Base-by-base conservation (phyloP, 2,113 vertebrate species). In the Gallinago media region DNA sequence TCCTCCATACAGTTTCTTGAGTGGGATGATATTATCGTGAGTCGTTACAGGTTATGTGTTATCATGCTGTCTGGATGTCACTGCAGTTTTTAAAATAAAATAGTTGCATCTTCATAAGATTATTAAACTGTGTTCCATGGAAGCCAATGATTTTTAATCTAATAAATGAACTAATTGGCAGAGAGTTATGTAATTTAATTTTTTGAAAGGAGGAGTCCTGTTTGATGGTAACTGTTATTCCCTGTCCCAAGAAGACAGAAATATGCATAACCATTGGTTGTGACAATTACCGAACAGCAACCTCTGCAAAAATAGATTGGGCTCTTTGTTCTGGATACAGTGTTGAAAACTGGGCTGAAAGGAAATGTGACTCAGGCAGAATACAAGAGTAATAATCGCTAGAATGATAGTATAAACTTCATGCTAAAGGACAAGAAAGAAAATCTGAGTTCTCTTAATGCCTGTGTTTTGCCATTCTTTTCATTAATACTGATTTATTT, bases 401-500 rank as follows among this genome's bases (percentile, higher is more conserved):
- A 61, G 25, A 46, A 12, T 79, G 16, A 12, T 36, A 68, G 14
- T 42, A 31, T 50, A 12, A 9, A 49, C 4, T 18, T 76, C 7
- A 46, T 59, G 19, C 58, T 80, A 47, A 92, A 78, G 70, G 89
- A 70, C n/a, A 70, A 67, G 55, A 56, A n/a, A 27, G 18, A 44
- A 14, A n/a, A 18, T 4, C 15, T 73, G 8, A 20, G 16, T 68
- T 36, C 34, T 56, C 11, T 77, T 66, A 75, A 94, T 87, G 54
- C 6, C 56, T 34, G 26, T 21, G 29, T 65, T 93, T 96, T 89
- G 15, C 25, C 29, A 34, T 82, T 66, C 27, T 73, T 90, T 78
- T 91, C 92, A 94, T 89, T 62, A 92, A 85, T 96, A 26, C 56
- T 94, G 90, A 50, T 86, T 95, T 90, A 29, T 95, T 99, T 97